A percentile compares a stretch with the other conserved stretches of the same genome.
Conservation (phyloP, 2,888 invertebrate species). For the Syrphus vitripennis region DNA sequence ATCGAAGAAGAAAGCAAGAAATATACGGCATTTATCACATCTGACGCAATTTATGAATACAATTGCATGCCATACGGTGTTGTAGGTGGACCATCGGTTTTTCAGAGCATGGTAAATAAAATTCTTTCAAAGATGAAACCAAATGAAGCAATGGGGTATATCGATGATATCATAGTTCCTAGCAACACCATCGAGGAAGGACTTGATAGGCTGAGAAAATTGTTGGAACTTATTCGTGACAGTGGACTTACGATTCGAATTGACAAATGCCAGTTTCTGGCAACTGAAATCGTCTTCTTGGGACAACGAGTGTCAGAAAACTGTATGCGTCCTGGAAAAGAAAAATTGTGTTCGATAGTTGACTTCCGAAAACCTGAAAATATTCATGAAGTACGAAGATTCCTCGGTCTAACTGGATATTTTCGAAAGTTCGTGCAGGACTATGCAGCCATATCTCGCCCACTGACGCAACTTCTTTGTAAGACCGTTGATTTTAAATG, state of each 20-base stretch:
- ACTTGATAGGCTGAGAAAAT: neutral
- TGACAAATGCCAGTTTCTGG: neutral
- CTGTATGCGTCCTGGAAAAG: neutral
- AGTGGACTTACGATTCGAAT: neutral
- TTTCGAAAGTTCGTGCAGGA: neutral
- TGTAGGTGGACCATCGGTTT: neutral
- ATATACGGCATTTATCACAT: neutral
- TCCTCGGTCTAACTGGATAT: neutral
- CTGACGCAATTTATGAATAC: neutral
- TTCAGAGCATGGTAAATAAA: neutral
- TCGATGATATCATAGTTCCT: neutral
- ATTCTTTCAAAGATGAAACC: neutral
- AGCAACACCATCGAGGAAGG: neutral
- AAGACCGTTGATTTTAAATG: neutral
- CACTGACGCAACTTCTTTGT: neutral
- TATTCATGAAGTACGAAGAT: neutral
- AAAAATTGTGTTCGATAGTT: neutral
- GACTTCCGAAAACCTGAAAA: neutral
- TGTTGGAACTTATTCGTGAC: neutral
- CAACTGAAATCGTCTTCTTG: neutral
- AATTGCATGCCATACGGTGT: neutral
- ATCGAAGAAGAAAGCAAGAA: neutral
- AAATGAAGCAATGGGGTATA: neutral
- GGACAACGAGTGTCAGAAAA: neutral
- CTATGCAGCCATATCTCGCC: neutral